Evolutionary conservation across 2,113 vertebrate genomes (phyloP).

Genomic region (Neopipo cinnamomea): DNA sequence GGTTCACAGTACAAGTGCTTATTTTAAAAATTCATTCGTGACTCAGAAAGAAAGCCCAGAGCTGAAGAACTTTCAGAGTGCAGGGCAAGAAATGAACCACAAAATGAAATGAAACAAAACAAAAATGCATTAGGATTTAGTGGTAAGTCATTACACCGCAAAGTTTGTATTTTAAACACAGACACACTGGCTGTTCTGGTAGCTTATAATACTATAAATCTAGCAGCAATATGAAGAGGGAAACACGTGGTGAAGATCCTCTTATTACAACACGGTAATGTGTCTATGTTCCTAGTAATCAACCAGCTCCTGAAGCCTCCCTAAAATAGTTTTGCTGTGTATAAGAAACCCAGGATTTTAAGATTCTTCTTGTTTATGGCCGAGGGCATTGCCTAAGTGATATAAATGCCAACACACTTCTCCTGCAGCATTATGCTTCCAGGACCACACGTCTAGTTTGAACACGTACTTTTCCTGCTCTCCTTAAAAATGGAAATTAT

Average conservation of each 20-base stretch:
- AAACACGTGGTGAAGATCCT: background rate
- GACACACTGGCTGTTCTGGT: background rate
- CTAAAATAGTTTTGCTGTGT: background rate
- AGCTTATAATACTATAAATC: conserved; percentile 23
- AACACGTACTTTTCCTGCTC: background rate
- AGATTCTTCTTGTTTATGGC: background rate
- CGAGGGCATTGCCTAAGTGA: background rate
- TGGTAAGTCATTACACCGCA: conserved; percentile 13
- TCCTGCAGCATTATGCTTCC: background rate
- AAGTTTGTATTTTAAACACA: conserved; percentile 47
- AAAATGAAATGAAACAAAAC: conserved; percentile 59
- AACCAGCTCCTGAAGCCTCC: background rate
- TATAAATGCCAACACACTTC: background rate
- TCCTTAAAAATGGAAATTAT: background rate
- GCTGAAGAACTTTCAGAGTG: conserved; percentile 30
- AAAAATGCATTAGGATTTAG: conserved; percentile 44
- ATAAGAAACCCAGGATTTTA: background rate
- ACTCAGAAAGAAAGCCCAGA: conserved; percentile 52
- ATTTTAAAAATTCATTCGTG: conserved; percentile 75
- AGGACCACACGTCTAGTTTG: background rate
- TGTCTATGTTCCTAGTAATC: background rate
- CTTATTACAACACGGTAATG: background rate
- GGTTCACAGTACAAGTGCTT: conserved; percentile 75
- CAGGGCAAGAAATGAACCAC: conserved; percentile 53
- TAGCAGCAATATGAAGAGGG: background rate